Percentiles rank a stretch among this genome's conserved stretches.
Evolutionary conservation across 2,113 vertebrate genomes (phyloP).

Genomic region (Eonycteris spelaea): DNA sequence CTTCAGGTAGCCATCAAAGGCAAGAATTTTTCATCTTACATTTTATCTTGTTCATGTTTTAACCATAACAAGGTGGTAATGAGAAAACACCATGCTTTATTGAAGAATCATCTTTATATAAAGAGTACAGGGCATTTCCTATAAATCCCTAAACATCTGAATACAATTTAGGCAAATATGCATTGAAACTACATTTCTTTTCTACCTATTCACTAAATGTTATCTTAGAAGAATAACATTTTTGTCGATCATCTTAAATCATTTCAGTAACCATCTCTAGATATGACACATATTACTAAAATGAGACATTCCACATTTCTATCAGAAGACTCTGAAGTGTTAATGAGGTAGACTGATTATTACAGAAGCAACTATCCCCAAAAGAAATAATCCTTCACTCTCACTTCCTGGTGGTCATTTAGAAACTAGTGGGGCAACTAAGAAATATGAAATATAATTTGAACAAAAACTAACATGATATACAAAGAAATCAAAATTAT

Average conservation of each 20-base stretch:
- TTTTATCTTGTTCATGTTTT: not conserved
- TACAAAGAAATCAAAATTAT: not conserved
- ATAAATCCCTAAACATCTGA: not conserved
- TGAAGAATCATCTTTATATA: not conserved
- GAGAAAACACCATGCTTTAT: not conserved
- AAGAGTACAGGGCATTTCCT: not conserved
- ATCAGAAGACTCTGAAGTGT: not conserved
- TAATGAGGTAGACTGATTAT: not conserved
- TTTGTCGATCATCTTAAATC: not conserved
- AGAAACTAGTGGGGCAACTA: not conserved
- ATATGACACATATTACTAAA: not conserved
- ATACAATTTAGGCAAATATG: not conserved
- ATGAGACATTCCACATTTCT: not conserved
- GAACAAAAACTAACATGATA: not conserved
- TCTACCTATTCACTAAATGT: not conserved
- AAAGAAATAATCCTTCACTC: not conserved
- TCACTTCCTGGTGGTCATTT: not conserved
- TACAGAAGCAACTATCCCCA: not conserved
- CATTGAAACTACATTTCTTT: not conserved
- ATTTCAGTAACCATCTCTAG: not conserved
- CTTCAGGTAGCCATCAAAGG: conserved; percentile 16
- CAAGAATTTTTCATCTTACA: not conserved
- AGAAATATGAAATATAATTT: not conserved
- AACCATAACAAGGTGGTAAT: not conserved
- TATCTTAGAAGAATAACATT: not conserved